Percentiles rank a stretch among this genome's conserved stretches.
These are phyloP conservation scores for Drosophila sulfurigaster DNA, from an alignment of 1,140 invertebrate genomes.

Conservation along the genomic window DNA sequence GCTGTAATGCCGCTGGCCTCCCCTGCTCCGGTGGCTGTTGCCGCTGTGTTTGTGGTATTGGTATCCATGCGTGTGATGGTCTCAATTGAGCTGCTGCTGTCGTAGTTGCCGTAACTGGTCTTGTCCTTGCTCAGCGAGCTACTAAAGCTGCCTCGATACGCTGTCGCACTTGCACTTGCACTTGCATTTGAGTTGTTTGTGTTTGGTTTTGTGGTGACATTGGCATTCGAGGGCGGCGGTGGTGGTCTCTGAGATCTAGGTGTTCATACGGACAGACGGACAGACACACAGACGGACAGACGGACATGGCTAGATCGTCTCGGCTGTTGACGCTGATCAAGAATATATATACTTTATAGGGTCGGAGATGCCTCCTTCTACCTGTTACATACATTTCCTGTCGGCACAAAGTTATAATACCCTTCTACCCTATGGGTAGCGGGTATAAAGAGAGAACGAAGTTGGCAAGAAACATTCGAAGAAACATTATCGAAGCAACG, in stretches of 20 bases:
- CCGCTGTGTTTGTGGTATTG: constrained; percentile 67
- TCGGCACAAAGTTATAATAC: too few relatives aligned
- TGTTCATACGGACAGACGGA: too few relatives aligned
- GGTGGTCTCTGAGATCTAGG: too few relatives aligned
- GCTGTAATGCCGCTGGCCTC: constrained; percentile 63
- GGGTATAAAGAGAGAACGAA: constrained; percentile 22
- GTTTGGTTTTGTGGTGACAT: constrained; percentile 17
- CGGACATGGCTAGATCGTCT: too few relatives aligned
- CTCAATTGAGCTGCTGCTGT: constrained; percentile 78
- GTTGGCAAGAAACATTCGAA: constrained; percentile 7
- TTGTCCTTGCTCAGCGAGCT: constrained; percentile 77
- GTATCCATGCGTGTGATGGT: constrained; percentile 84
- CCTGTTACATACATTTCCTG: too few relatives aligned
- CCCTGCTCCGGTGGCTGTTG: constrained; percentile 57
- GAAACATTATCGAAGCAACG: constrained; percentile 9
- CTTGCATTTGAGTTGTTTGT: constrained; percentile 47
- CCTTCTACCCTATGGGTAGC: too few relatives aligned
- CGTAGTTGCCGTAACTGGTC: constrained; percentile 79
- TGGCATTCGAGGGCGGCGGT: constrained; percentile 67
- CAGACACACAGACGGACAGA: too few relatives aligned
- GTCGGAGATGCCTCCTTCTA: too few relatives aligned
- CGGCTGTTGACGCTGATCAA: too few relatives aligned
- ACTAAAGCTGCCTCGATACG: constrained; percentile 70
- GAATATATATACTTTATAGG: too few relatives aligned
- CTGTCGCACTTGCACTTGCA: constrained; percentile 32